A percentile compares a stretch with the other conserved stretches of the same genome.
These are phyloP conservation scores for Cuculus canorus DNA, from an alignment of 2,797 vertebrate genomes.

Conservation along the genomic window DNA sequence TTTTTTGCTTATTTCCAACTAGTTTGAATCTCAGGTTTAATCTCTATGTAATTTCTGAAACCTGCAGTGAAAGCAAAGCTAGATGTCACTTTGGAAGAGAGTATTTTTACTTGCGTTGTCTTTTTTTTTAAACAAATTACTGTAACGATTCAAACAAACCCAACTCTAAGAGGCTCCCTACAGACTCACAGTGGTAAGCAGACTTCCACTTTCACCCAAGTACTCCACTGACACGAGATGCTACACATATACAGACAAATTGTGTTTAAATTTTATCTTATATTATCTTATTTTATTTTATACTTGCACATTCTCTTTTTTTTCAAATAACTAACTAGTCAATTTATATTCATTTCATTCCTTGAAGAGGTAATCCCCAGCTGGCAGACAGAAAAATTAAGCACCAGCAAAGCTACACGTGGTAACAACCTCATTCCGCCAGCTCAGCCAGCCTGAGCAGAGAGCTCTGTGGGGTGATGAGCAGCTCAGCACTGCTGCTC, in stretches of 20 bases:
- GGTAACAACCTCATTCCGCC: neutral
- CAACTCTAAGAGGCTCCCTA: neutral
- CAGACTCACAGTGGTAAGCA: neutral
- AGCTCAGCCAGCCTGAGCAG: neutral
- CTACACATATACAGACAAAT: neutral
- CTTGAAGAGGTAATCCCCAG: neutral
- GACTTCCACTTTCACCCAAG: neutral
- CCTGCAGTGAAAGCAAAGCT: neutral
- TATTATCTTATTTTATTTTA: too few species aligned
- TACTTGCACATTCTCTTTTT: neutral
- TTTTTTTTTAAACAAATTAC: neutral
- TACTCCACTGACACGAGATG: rapidly evolving
- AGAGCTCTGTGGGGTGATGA: neutral
- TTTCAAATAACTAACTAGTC: neutral
- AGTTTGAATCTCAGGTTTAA: neutral
- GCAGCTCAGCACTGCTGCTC: neutral
- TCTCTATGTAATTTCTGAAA: neutral
- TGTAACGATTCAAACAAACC: neutral
- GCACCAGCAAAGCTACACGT: neutral
- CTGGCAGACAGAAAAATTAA: neutral
- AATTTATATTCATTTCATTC: neutral
- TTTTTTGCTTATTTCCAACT: neutral
- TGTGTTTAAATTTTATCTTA: neutral
- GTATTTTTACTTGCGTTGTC: neutral
- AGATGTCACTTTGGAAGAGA: neutral